Percentiles rank a stretch among this genome's conserved stretches.
Conservation (phyloP, 2,113 vertebrate species). For the Pseudorasbora parva region DNA sequence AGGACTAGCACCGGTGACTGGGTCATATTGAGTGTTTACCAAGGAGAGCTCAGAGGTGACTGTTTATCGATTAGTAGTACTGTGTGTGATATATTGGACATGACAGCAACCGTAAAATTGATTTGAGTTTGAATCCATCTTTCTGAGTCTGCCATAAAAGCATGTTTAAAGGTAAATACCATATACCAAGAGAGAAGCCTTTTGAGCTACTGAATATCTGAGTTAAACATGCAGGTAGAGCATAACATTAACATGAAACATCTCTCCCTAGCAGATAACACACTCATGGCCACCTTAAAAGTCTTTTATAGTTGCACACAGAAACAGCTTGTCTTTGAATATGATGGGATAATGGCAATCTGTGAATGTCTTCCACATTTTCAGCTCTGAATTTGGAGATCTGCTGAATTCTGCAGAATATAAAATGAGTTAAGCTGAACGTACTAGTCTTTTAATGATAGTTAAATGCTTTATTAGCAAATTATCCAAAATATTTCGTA, state of each 20-base stretch:
- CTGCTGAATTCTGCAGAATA: not conserved
- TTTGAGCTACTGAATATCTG: conserved; percentile 25
- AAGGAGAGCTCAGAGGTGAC: conserved; percentile 29
- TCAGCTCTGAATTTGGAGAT: not conserved
- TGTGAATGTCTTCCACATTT: not conserved
- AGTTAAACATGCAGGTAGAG: conserved; percentile 57
- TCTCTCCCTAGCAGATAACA: conserved; percentile 10
- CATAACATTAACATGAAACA: not conserved
- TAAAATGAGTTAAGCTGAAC: not conserved
- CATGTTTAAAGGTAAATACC: conserved; percentile 60
- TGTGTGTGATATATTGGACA: conserved; percentile 34
- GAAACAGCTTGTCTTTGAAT: not conserved
- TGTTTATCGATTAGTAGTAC: conserved; percentile 40
- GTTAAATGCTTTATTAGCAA: not conserved
- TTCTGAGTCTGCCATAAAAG: conserved; percentile 87
- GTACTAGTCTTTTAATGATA: not conserved
- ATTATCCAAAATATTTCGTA: not conserved
- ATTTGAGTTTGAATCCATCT: conserved; percentile 69
- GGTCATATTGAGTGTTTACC: conserved; percentile 21
- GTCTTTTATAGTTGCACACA: conserved; percentile 3
- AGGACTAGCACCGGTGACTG: conserved; percentile 17
- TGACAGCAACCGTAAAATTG: conserved; percentile 28
- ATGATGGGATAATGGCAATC: conserved; percentile 30
- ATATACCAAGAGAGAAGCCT: conserved; percentile 58
- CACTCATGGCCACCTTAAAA: not conserved